Conservation (phyloP, 2,113 vertebrate species). For the Lepus europaeus region DNA sequence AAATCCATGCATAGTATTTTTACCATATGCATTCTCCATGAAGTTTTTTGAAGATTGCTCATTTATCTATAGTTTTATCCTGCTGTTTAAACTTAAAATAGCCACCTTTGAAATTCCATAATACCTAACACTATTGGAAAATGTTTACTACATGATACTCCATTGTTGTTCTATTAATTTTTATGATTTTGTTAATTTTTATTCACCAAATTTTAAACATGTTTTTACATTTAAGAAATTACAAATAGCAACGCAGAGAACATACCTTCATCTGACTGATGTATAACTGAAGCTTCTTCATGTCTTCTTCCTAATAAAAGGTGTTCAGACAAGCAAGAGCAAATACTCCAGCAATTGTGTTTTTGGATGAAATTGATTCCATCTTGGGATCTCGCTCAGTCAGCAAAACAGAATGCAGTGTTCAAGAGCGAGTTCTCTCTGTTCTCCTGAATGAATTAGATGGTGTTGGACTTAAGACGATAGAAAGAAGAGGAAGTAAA, state of each 20-base stretch:
- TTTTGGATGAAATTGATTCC: conserved; percentile 98
- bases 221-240: conserved; percentile 30
- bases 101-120: conserved; percentile 35
- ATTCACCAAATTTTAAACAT: background rate
- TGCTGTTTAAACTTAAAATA: conserved; percentile 37
- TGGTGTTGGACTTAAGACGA: conserved; percentile 92
- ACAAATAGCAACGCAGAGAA: background rate
- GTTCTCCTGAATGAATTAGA: conserved; percentile 97
- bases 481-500: conserved; percentile 92
- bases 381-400: conserved; percentile 92
- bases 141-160: conserved; percentile 30
- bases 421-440: conserved; percentile 94
- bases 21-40: no score
- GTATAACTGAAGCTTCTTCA: conserved; percentile 4
- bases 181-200: no score
- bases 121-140: conserved; percentile 32
- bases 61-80: background rate
- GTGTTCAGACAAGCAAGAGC: conserved; percentile 95
- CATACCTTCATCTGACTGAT: background rate
- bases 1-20: no score
- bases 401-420: conserved; percentile 83
- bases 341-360: conserved; percentile 94
- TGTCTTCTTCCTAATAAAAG: conserved; percentile 84
- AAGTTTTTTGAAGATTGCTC: no score
- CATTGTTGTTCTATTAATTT: conserved; percentile 34